Evolutionary conservation across 1,140 invertebrate species (phyloP).

Genomic region (Trichonephila clavipes): DNA sequence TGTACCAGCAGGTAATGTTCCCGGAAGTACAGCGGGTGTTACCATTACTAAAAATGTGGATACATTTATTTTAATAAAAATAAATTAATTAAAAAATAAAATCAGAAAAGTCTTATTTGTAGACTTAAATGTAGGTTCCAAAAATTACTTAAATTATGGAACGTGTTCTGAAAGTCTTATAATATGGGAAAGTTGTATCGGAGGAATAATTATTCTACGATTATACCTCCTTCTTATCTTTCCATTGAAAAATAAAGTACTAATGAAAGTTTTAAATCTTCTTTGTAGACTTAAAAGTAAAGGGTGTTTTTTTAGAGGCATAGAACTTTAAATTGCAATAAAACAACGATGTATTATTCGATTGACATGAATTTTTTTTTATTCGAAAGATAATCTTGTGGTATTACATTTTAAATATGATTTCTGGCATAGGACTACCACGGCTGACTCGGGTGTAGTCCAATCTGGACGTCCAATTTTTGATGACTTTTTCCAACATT

Average conservation of each 20-base stretch:
- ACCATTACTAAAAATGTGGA: conserved; percentile 33
- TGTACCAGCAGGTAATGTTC: conserved; percentile 45
- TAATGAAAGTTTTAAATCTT: neutral
- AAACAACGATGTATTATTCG: too few relatives aligned
- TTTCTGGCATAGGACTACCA: too few relatives aligned
- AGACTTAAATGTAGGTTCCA: conserved; percentile 64
- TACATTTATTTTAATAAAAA: neutral
- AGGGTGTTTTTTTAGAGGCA: too few relatives aligned
- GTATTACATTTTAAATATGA: too few relatives aligned
- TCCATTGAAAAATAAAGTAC: neutral
- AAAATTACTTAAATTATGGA: conserved; percentile 20
- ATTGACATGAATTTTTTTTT: too few relatives aligned
- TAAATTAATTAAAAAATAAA: neutral
- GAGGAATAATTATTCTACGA: neutral
- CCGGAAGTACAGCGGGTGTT: conserved; percentile 62
- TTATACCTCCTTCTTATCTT: conserved; percentile 43
- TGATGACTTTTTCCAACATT: too few relatives aligned
- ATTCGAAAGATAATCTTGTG: too few relatives aligned
- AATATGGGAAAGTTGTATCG: conserved; percentile 53
- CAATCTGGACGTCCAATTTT: too few relatives aligned
- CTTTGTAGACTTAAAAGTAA: conserved; percentile 33
- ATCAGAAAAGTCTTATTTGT: neutral
- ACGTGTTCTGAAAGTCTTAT: conserved; percentile 35
- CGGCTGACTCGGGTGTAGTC: too few relatives aligned
- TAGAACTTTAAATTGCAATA: too few relatives aligned